Percentiles rank a stretch among this genome's conserved stretches.
These are phyloP conservation scores for Danio tinwini DNA, from an alignment of 2,797 vertebrate genomes.

Conservation along the genomic window DNA sequence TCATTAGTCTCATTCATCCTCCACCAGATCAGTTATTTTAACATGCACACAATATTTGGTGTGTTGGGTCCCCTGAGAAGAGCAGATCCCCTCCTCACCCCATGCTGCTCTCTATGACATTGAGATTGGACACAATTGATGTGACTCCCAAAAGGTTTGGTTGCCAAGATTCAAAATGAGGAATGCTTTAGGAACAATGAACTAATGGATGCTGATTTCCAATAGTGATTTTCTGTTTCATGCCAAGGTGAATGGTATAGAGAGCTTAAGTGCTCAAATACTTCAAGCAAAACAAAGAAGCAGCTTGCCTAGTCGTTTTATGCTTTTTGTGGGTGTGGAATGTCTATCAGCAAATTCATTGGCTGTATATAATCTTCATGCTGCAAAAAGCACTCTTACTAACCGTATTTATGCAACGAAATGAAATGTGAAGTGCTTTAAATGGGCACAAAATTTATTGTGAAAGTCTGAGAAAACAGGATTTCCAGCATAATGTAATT, in stretches of 20 bases:
- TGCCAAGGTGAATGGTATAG: conserved; percentile 54
- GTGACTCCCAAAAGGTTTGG: conserved; percentile 77
- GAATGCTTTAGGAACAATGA: conserved; percentile 84
- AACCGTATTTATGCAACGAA: not conserved
- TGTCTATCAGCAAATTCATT: conserved; percentile 1
- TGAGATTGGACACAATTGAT: conserved; percentile 80
- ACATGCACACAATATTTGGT: conserved; percentile 61
- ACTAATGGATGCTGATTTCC: conserved; percentile 78
- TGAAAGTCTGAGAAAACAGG: not conserved
- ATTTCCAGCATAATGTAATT: not conserved
- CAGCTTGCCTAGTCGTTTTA: not conserved
- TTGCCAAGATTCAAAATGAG: conserved; percentile 84
- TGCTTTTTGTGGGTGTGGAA: not conserved
- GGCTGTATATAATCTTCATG: not conserved
- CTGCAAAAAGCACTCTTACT: not conserved
- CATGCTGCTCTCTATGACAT: conserved; percentile 81
- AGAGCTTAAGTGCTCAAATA: conserved; percentile 49
- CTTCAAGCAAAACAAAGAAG: not conserved
- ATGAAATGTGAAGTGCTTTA: too few relatives aligned
- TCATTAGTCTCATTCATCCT: conserved; percentile 69
- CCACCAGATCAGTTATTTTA: conserved; percentile 66
- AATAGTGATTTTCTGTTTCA: conserved; percentile 61
- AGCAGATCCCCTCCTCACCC: conserved; percentile 71
- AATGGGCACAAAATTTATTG: not conserved
- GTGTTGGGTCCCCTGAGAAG: conserved; percentile 76